A percentile compares a stretch with the other conserved stretches of the same genome.
Conservation (phyloP, 2,797 vertebrate genomes). For the Cyprinodon diabolis region DNA sequence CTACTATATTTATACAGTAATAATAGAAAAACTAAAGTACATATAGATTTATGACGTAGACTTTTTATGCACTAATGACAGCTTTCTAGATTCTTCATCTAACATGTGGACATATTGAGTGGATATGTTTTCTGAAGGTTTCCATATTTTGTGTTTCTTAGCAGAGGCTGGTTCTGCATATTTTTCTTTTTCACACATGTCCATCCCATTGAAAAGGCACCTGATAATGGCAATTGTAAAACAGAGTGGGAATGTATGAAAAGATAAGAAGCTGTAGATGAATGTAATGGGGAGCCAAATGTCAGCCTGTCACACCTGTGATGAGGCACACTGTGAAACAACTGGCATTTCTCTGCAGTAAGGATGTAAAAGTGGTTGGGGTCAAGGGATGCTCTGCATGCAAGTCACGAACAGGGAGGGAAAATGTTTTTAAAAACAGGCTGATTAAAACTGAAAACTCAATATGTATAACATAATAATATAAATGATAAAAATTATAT, state of each 20-base stretch:
- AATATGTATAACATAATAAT: too few relatives aligned
- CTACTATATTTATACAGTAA: not conserved
- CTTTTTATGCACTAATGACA: not conserved
- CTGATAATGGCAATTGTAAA: constrained; percentile 23
- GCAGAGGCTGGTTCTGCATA: not conserved
- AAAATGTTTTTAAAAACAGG: not conserved
- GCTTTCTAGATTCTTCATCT: not conserved
- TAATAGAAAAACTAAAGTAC: not conserved
- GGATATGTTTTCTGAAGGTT: not conserved
- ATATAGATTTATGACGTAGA: not conserved
- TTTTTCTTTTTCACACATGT: constrained; percentile 21
- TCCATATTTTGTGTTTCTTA: not conserved
- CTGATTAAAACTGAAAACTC: too few relatives aligned
- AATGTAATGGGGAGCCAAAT: constrained; percentile 45
- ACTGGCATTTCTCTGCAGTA: constrained; percentile 27
- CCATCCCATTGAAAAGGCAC: constrained; percentile 2
- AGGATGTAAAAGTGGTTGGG: constrained; percentile 18
- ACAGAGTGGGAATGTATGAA: constrained; percentile 14
- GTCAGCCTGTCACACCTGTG: constrained; percentile 41
- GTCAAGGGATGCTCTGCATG: not conserved
- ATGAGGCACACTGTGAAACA: constrained; percentile 29
- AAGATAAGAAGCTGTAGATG: constrained; percentile 50
- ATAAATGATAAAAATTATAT: too few relatives aligned
- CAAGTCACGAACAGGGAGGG: not conserved
- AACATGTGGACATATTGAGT: not conserved